Percentiles rank a stretch among this genome's conserved stretches.
phyloP scores from a whole-genome alignment of 2,113 vertebrate species.

The Phasianus colchicus region DNA sequence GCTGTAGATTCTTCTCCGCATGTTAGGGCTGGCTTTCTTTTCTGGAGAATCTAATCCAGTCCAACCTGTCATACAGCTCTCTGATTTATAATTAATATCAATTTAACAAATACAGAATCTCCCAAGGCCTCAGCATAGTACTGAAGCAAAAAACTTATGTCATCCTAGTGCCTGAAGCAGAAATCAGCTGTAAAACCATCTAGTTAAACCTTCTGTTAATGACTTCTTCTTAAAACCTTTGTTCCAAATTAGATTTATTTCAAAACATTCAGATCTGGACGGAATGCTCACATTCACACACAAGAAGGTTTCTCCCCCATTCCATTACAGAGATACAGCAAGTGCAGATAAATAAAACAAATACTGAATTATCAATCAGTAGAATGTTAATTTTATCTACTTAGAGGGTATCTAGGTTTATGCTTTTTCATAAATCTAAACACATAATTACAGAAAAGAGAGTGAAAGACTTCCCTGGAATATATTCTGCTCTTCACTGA shows the following conservation, averaged over 20 bases:
- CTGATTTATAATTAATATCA: slow-evolving; percentile 38
- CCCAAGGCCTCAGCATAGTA: background rate
- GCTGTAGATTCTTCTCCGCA: background rate
- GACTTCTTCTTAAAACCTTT: background rate
- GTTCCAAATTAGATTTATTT: background rate
- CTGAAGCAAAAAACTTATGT: background rate
- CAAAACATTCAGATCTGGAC: background rate
- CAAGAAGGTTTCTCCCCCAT: background rate
- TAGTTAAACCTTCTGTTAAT: background rate
- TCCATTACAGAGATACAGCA: background rate
- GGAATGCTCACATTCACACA: background rate
- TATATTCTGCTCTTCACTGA: background rate
- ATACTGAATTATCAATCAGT: background rate
- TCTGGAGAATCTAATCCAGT: slow-evolving; percentile 10
- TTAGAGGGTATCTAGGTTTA: background rate
- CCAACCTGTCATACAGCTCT: background rate
- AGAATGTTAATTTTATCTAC: background rate
- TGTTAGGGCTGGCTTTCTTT: background rate
- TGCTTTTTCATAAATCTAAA: background rate
- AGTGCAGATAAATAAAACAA: background rate
- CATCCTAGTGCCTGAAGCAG: background rate
- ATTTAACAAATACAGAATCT: slow-evolving; percentile 6
- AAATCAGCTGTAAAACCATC: background rate
- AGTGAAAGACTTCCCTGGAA: background rate
- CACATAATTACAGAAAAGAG: background rate